phyloP scores from a whole-genome alignment of 2,113 vertebrate genomes.

The Vidua chalybeata region DNA sequence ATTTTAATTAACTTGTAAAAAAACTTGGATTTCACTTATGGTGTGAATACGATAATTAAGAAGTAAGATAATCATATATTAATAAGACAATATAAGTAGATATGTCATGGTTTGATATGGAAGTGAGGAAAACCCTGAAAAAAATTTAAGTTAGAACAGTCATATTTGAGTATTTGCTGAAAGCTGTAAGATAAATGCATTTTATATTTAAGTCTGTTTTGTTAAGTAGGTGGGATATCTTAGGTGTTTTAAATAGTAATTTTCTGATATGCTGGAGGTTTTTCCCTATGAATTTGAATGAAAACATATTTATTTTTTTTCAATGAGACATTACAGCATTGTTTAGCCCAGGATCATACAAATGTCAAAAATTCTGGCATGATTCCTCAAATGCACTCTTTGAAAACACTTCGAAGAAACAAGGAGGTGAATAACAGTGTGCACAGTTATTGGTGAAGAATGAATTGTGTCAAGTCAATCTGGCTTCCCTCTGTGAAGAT shows the following conservation, averaged over 20 bases:
- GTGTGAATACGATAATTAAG: not conserved
- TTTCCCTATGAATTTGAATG: not conserved
- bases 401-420: not conserved
- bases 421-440: not conserved
- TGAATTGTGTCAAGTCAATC: constrained; percentile 26
- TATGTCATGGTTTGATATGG: too few relatives aligned
- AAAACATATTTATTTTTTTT: not conserved
- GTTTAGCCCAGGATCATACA: not conserved
- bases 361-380: not conserved
- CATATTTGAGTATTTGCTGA: not conserved
- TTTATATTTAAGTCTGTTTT: not conserved
- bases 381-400: not conserved
- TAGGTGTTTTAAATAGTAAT: not conserved
- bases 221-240: not conserved
- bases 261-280: not conserved
- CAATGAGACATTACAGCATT: not conserved
- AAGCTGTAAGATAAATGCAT: not conserved
- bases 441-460: not conserved
- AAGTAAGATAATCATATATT: not conserved
- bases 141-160: not conserved
- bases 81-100: not conserved
- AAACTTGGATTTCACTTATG: not conserved
- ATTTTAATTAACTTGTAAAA: not conserved
- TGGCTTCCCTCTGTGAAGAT: constrained; percentile 46
- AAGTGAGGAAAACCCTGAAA: not conserved